A percentile compares a stretch with the other conserved stretches of the same genome.
These are phyloP conservation scores for Petrocephalus microphthalmus DNA, from an alignment of 2,113 vertebrate genomes.

Conservation along the genomic window DNA sequence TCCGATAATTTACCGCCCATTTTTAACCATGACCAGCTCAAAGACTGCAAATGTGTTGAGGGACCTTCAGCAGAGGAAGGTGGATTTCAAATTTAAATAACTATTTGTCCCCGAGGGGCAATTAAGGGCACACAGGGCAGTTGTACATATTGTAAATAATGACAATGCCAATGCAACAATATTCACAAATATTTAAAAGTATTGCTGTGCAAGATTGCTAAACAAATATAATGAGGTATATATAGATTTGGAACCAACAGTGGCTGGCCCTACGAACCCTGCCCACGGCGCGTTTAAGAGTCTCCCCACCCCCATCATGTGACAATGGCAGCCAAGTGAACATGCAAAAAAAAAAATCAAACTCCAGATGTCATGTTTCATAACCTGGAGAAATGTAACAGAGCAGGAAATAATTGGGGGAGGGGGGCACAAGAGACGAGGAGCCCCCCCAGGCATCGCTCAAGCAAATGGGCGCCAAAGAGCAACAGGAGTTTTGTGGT, in stretches of 20 bases:
- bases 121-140: too few relatives aligned
- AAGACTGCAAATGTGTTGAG: background rate
- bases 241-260: background rate
- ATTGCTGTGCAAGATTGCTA: too few relatives aligned
- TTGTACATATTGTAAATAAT: too few relatives aligned
- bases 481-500: background rate
- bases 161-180: too few relatives aligned
- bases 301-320: background rate
- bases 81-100: too few relatives aligned
- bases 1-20: background rate
- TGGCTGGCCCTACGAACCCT: background rate
- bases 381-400: background rate
- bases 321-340: background rate
- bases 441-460: background rate
- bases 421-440: background rate
- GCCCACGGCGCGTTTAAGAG: background rate
- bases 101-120: too few relatives aligned
- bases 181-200: too few relatives aligned
- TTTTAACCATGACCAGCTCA: background rate
- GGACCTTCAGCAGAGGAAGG: background rate
- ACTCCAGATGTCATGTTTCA: background rate
- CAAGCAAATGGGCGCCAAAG: background rate
- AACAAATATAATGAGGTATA: too few relatives aligned
- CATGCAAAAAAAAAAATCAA: background rate
- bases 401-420: background rate